Evolutionary conservation across 2,113 vertebrate species (phyloP), one percentile per base, ranked within the genome.

Genomic region (Nettapus auritus): DNA sequence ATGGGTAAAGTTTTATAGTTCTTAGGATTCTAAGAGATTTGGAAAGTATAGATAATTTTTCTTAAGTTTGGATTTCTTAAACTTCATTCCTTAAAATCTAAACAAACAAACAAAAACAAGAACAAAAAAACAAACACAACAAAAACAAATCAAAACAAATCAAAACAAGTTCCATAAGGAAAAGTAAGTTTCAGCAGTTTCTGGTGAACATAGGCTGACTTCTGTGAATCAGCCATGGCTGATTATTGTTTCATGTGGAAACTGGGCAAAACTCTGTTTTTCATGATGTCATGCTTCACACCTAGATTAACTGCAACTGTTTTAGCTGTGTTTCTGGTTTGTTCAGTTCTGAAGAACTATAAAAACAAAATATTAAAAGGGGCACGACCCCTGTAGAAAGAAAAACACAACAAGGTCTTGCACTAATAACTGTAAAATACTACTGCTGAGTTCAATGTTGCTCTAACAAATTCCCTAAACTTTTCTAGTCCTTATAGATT

Each of bases 321-420:
- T 97, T 93, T 91, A 86, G 12, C 23, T 36, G n/a, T 74, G 44
- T 91, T 93, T 88, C 79, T 94, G 56, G 34, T 93, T 94, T 93
- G 26, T 86, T 91, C 70, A 74, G 13, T 53, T 88, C 44, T 90
- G 31, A 88, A 86, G 50, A 14, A 0, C 31, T 88, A 20, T 36
- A n/a, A 73, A 91, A 90, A 62, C 16, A 74, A 80, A 86, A 53
- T 23, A 17, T 21, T 42, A 0, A 28, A 76, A 83, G 21, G 33
- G 40, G 7, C 55, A 80, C 0, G 22, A 88, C 36, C 13, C n/a
- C 31, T 52, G 12, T 23, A 66, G 55, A 88, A 93, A 94, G 17
- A 42, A 83, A 95, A 96, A 70, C 36, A 90, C 50, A 78, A 28
- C 14, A 69, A 73, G 10, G n/a, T 88, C 75, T 80, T 93, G 31